Percentiles rank a stretch among this genome's conserved stretches.
Evolutionary conservation across 1,140 invertebrate species (phyloP).

Genomic region (Lethrus apterus): DNA sequence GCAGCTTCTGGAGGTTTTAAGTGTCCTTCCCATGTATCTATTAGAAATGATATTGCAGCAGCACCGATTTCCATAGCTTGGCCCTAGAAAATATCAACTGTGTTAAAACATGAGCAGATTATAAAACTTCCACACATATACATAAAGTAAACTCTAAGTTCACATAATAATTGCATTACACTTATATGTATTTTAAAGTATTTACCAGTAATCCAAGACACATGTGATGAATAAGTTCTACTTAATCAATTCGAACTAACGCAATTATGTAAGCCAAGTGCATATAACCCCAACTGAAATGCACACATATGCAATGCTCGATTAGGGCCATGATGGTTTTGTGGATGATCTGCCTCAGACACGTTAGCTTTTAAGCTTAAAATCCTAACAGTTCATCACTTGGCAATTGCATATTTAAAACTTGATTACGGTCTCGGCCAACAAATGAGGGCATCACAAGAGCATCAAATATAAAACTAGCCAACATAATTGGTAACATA

Average conservation of each 20-base stretch:
- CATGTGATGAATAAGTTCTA: constrained; percentile 95
- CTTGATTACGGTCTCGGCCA: constrained; percentile 47
- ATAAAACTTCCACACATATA: no score
- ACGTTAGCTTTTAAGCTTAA: constrained; percentile 96
- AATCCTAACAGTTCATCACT: constrained; percentile 87
- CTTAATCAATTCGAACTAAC: constrained; percentile 96
- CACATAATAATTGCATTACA: no score
- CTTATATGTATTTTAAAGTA: no score
- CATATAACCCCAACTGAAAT: constrained; percentile 94
- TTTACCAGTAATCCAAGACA: constrained; percentile 92
- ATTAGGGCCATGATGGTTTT: constrained; percentile 80
- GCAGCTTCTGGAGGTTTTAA: constrained; percentile 95
- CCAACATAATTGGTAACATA: constrained; percentile 83
- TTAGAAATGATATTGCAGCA: constrained; percentile 89
- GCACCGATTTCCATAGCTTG: constrained; percentile 98
- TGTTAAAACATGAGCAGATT: no score
- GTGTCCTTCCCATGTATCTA: constrained; percentile 97
- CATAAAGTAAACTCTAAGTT: no score
- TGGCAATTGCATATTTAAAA: constrained; percentile 42
- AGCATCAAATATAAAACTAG: constrained; percentile 92
- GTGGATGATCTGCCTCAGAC: constrained; percentile 95
- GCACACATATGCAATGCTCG: constrained; percentile 95
- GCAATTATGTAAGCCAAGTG: constrained; percentile 93
- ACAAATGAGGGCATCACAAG: constrained; percentile 61
- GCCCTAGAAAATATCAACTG: no score